A percentile compares a stretch with the other conserved stretches of the same genome.
Conservation (phyloP, 2,888 invertebrate genomes). For the Ganaspis brasiliensis region DNA sequence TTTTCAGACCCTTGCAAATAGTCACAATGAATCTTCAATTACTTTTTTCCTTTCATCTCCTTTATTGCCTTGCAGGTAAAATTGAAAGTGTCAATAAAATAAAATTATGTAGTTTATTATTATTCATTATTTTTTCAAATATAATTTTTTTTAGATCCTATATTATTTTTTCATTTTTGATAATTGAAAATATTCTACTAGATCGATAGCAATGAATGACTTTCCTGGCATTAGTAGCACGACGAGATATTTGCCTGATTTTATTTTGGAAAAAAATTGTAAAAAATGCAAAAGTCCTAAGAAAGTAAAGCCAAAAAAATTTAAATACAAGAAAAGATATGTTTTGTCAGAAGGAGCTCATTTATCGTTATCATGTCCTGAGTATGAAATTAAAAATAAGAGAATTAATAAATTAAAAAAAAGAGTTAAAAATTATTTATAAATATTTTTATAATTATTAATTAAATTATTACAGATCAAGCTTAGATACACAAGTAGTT, state of each 20-base stretch:
- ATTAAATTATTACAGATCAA: conserved; percentile 73
- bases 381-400: conserved; percentile 73
- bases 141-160: too few relatives aligned
- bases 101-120: too few relatives aligned
- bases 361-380: conserved; percentile 83
- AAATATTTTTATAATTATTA: conserved; percentile 11
- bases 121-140: too few relatives aligned
- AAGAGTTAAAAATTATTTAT: not conserved
- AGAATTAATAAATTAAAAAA: too few relatives aligned
- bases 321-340: conserved; percentile 81
- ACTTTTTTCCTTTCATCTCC: conserved; percentile 70
- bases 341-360: conserved; percentile 82
- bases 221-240: conserved; percentile 81
- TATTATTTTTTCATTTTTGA: conserved; percentile 8
- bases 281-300: conserved; percentile 73
- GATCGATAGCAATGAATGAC: conserved; percentile 80
- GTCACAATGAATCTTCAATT: conserved; percentile 55
- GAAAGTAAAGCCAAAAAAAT: conserved; percentile 78
- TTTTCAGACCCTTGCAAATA: conserved; percentile 54
- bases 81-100: too few relatives aligned
- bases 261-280: conserved; percentile 76
- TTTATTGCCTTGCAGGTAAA: conserved; percentile 74
- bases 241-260: conserved; percentile 82
- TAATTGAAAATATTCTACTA: conserved; percentile 67
- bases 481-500: conserved; percentile 80